These are phyloP conservation scores for Stegastes partitus DNA, from an alignment of 2,113 vertebrate species.

Conservation along the genomic window DNA sequence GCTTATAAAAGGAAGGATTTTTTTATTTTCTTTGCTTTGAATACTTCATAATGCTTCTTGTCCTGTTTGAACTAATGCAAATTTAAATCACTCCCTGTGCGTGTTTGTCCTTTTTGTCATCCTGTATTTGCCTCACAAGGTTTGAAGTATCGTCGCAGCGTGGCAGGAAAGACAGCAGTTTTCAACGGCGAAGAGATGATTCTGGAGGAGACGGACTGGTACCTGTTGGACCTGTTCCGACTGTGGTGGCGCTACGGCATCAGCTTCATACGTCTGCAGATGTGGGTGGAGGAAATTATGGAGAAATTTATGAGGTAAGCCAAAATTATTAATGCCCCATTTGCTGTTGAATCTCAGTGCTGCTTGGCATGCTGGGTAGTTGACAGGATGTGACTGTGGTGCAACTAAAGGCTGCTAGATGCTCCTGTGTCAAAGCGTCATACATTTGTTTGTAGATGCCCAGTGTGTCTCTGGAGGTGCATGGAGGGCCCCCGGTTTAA, in stretches of 20 bases:
- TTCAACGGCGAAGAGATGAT: conserved; percentile 92
- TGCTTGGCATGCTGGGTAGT: conserved; percentile 7
- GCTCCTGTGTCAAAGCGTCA: not conserved
- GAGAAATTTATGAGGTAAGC: conserved; percentile 99
- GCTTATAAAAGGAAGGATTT: no score
- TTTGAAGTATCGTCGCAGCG: conserved; percentile 91
- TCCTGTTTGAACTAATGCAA: no score
- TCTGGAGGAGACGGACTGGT: conserved; percentile 98
- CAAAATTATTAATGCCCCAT: not conserved
- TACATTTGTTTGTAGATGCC: not conserved
- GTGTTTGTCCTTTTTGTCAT: conserved; percentile 1
- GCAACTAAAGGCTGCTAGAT: not conserved
- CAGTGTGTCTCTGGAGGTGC: not conserved
- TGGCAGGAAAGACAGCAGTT: conserved; percentile 93
- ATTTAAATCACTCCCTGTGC: not conserved
- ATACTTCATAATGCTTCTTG: no score
- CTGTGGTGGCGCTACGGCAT: conserved; percentile 99
- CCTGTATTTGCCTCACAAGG: conserved; percentile 79
- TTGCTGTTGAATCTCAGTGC: conserved; percentile 8
- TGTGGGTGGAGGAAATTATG: conserved; percentile 99
- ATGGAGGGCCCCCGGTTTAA: not conserved
- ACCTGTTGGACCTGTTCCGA: conserved; percentile 94
- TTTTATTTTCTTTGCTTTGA: not conserved
- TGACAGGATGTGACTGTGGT: conserved; percentile 8
- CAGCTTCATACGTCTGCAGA: conserved; percentile 97